phyloP scores from a whole-genome alignment of 2,797 vertebrate species.

The Cygnus olor region DNA sequence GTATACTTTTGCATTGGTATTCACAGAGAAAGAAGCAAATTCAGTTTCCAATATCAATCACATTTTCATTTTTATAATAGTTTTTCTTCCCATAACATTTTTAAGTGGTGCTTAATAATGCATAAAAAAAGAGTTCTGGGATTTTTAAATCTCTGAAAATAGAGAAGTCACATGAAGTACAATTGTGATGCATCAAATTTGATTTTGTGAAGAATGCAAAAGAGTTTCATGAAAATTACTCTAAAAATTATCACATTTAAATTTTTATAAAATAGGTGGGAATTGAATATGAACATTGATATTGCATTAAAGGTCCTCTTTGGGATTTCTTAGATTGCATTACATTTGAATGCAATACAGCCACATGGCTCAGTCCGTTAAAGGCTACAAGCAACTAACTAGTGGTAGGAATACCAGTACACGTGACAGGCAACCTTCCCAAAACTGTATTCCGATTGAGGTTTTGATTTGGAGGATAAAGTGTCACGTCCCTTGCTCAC shows the following conservation, averaged over 20 bases:
- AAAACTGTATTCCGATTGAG: not conserved
- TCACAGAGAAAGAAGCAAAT: not conserved
- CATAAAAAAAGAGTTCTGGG: not conserved
- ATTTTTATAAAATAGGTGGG: not conserved
- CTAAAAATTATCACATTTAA: not conserved
- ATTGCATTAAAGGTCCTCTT: slow-evolving; percentile 15
- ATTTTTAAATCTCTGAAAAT: not conserved
- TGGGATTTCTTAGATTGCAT: not conserved
- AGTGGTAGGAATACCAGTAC: not conserved
- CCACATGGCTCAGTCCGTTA: not conserved
- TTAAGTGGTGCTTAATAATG: not conserved
- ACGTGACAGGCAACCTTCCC: not conserved
- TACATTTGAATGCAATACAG: not conserved
- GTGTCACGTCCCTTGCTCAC: not conserved
- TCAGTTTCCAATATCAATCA: not conserved
- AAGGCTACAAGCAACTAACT: not conserved
- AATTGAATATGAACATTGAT: not conserved
- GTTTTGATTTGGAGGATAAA: not conserved
- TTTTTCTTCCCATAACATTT: not conserved
- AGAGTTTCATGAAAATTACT: not conserved
- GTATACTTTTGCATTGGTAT: not conserved
- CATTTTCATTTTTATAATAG: too few relatives aligned
- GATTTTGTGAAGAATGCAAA: not conserved
- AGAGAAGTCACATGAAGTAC: not conserved
- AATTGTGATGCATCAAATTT: not conserved